A percentile compares a stretch with the other conserved stretches of the same genome.
These are phyloP conservation scores for Clarias pachynema DNA, from an alignment of 2,797 vertebrate genomes.

Conservation along the genomic window DNA sequence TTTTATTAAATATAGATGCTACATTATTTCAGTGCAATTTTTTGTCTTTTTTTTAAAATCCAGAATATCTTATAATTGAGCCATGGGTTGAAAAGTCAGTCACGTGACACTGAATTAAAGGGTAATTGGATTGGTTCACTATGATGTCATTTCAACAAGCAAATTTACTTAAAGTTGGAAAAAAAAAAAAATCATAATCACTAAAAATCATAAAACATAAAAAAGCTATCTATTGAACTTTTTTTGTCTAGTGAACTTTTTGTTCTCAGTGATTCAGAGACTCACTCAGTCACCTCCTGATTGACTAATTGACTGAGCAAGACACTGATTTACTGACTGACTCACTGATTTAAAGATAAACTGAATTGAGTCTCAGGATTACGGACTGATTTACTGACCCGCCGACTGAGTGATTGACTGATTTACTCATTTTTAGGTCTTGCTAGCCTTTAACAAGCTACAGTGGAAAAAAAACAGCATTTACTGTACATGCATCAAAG, in stretches of 20 bases:
- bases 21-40: too few species aligned
- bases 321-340: not conserved
- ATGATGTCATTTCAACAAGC: not conserved
- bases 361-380: not conserved
- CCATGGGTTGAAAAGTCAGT: not conserved
- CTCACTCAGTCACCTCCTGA: not conserved
- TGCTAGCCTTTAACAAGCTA: not conserved
- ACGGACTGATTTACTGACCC: not conserved
- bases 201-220: not conserved
- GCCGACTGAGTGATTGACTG: not conserved
- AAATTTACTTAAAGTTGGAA: not conserved
- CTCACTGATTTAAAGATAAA: not conserved
- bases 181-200: not conserved
- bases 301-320: not conserved
- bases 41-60: not conserved
- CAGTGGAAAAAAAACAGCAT: not conserved
- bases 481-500: not conserved
- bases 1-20: not conserved
- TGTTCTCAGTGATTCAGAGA: too few species aligned
- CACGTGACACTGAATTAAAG: not conserved
- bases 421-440: not conserved
- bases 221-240: not conserved
- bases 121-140: not conserved
- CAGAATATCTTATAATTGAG: not conserved
- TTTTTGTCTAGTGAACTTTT: not conserved